Evolutionary conservation across 2,888 invertebrate species (phyloP), one percentile per base, ranked within the genome.

Genomic region (Germaria angustata): DNA sequence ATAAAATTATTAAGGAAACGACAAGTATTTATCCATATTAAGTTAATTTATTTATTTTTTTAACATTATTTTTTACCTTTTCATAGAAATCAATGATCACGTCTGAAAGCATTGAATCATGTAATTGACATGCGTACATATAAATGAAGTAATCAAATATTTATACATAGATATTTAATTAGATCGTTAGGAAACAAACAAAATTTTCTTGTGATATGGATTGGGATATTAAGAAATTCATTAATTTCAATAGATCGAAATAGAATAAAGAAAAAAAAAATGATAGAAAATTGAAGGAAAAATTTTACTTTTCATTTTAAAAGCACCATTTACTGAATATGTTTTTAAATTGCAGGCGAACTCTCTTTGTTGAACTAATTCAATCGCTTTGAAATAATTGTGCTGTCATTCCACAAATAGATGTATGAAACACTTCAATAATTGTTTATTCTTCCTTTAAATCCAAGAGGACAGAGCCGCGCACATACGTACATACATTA

Each of bases 371-470:
- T 46, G 2, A 7, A 22, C n/a, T 24, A 59, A 22, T 51, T 4
- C 15, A 24, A 61, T 61, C 17, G 15, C 8, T 46, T 11, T 32
- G 28, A 4, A 51, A 41, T 51, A 34, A 34, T 57, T 57, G 22
- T 46, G 17, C 39, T n/a, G 28, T 32, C 41, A 51, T 61, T 3
- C 24, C 41, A 9, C 5, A 7, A 53, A 73, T 5, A 73, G 44
- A 53, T 55, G 22, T 39, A 36, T 20, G 20, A 65, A 24, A 76
- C 32, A 76, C 59, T 71, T 71, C 57, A 53, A 71, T 81, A 81
- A 76, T 57, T 80, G 75, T 76, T 75, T 69, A 49, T 73, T 46
- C 28, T 69, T 75, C 46, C 63, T 69, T 22, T 46, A 63, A 55
- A 55, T 49, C 36, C 34, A 46, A n/a, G n/a, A n/a, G n/a, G 13